Base-by-base conservation (phyloP, 1,140 invertebrate species). In the Aphelinus atriplicis region DNA sequence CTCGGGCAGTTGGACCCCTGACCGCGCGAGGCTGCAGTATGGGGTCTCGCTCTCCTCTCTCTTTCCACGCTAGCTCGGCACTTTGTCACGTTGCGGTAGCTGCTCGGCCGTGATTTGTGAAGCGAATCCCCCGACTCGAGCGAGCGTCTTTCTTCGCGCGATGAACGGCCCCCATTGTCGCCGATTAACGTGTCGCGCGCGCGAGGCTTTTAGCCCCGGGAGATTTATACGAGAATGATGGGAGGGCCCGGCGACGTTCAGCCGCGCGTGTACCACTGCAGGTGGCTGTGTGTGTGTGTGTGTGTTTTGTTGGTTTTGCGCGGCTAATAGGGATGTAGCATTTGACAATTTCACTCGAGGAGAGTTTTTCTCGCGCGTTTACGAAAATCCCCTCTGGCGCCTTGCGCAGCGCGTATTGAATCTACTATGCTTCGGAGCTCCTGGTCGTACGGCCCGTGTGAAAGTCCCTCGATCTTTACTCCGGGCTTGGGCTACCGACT, bases 31-130 rank as follows among this genome's bases (percentile, higher is more conserved):
- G 26, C 26, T 26, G 26, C 26, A 26, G 26, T 26, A 26, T 26
- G 26, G 26, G 26, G 26, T 26, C 26, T 26, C 26, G 26, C 50
- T 66, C n/a, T 66, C 2, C 46, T 66, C 50, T 53, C 64, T 51
- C 64, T 66, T 10, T 10, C 48, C 47, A 47, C 62, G 48, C 47
- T 42, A 57, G 43, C 68, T n/a, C 68, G 57, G 68, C 69, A 71
- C 58, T 71, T 63, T 71, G 69, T 62, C 69, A 71, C 69, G 69
- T 3, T 45, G 60, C 58, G 69, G 71, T 43, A 46, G 57, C 3
- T 46, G 71, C 50, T 55, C 56, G 56, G 71, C 53, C 65, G 66
- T 75, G 73, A 74, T 75, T 75, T 70, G 67, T 75, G 60, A 65
- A 53, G 66, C 73, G 67, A 69, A 70, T 69, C 65, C 50, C 71